phyloP scores from a whole-genome alignment of 2,113 vertebrate genomes.

The Petrocephalus zakoni region DNA sequence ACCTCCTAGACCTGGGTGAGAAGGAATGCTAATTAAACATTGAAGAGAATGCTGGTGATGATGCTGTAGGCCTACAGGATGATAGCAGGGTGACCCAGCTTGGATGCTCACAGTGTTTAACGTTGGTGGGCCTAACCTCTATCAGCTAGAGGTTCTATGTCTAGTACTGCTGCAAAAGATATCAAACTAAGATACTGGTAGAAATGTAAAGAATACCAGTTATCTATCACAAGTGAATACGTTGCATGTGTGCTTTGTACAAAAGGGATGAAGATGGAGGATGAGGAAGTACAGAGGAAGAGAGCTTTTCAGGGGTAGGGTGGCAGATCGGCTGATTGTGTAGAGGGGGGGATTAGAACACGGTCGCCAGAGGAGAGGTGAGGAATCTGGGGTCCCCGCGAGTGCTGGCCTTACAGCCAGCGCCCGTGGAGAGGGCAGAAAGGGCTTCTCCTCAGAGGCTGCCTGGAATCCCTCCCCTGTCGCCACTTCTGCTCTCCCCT shows the following conservation, averaged over 20 bases:
- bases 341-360: conserved; percentile 77
- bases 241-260: neutral
- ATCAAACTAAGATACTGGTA: neutral
- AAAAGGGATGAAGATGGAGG: neutral
- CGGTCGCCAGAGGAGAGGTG: conserved; percentile 96
- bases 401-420: conserved; percentile 58
- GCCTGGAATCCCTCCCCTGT: conserved; percentile 78
- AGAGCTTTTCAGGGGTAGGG: conserved; percentile 39
- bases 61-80: neutral
- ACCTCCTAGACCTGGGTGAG: conserved; percentile 37
- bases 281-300: conserved; percentile 42
- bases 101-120: neutral
- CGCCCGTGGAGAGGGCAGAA: conserved; percentile 77
- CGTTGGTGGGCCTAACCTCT: neutral
- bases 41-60: conserved; percentile 39
- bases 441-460: conserved; percentile 64
- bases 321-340: conserved; percentile 60
- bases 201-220: neutral
- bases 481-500: conserved; percentile 78
- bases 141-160: neutral
- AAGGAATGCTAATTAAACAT: conserved; percentile 70
- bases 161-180: neutral
- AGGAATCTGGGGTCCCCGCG: conserved; percentile 84
- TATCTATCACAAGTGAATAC: neutral
- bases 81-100: neutral